Base-by-base conservation (phyloP, 2,888 invertebrate species). In the Clusia tigrina region DNA sequence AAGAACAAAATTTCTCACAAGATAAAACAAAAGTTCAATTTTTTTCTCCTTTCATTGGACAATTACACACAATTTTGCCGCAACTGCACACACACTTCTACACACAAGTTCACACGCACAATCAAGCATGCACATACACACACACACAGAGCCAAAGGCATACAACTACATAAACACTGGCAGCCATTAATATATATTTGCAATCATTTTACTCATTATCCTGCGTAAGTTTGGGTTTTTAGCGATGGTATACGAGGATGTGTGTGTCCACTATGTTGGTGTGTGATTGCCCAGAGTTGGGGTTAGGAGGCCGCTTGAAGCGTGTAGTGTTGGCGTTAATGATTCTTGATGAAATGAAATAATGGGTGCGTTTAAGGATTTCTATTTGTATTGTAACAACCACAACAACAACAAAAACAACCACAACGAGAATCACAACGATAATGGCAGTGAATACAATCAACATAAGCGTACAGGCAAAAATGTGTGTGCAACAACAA, bases 341-440 rank as follows among this genome's bases (percentile, higher is more conserved):
- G 77, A 76, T 76, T 75, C 77, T 78, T 78, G 76, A 77, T 77
- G 77, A 77, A 77, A 76, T 76, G 76, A 77, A 75, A 76, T 78
- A 77, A 78, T 77, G 78, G 78, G 78, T 76, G 76, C 78, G 78
- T 78, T 77, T 74, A 78, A 77, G 76, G 77, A 76, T 76, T 74
- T 76, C 76, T 74, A 72, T 75, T 72, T 75, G 77, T 78, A 76
- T 76, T 71, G 73, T 73, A 77, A 73, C 69, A 69, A 66, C 67
- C 69, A 51, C 65, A 69, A 38, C 61, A 61, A 26, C 64, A 66
- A 48, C 54, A 64, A 24, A 38, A 57, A 48, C 58, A 65, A 18
- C 60, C 53, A 32, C 62, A 66, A 58, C 52, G 64, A 59, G 26
- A 60, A 61, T 60, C 60, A 42, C 54, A 32, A 42, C 54, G 46